These are phyloP conservation scores for Xenopus laevis DNA, from an alignment of 2,113 vertebrate genomes.

Conservation along the genomic window DNA sequence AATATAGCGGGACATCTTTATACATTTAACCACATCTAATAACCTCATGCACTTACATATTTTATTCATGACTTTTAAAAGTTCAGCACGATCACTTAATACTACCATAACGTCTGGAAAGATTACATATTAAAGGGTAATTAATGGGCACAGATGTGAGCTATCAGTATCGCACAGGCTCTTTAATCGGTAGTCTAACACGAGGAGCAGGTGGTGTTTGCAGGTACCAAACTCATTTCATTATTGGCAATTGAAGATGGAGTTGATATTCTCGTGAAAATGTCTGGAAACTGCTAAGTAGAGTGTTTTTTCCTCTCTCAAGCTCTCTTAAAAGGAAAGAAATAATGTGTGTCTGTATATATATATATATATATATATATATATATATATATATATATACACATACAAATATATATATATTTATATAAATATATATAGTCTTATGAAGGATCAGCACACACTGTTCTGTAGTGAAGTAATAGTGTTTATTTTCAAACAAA, in stretches of 20 bases:
- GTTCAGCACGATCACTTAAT: slow-evolving; percentile 6
- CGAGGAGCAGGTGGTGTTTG: neutral
- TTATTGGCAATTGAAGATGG: neutral
- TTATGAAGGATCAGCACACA: no score
- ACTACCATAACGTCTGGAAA: neutral
- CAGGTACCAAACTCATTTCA: neutral
- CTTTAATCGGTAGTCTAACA: neutral
- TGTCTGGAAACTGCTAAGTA: no score
- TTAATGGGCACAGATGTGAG: neutral
- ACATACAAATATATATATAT: no score
- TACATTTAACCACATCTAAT: slow-evolving; percentile 21
- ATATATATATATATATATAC: no score
- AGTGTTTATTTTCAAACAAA: no score
- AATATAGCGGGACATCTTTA: slow-evolving; percentile 14
- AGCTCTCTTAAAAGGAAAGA: no score
- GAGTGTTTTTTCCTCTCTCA: no score
- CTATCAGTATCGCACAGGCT: neutral
- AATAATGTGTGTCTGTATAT: no score
- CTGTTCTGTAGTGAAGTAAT: no score
- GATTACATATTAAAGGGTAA: neutral
- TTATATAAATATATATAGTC: no score
- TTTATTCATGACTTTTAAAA: slow-evolving; percentile 27
- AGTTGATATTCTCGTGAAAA: no score
- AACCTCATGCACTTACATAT: slow-evolving; percentile 13
- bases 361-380: no score